phyloP scores from a whole-genome alignment of 2,797 vertebrate genomes.

The Peromyscus aztecus region DNA sequence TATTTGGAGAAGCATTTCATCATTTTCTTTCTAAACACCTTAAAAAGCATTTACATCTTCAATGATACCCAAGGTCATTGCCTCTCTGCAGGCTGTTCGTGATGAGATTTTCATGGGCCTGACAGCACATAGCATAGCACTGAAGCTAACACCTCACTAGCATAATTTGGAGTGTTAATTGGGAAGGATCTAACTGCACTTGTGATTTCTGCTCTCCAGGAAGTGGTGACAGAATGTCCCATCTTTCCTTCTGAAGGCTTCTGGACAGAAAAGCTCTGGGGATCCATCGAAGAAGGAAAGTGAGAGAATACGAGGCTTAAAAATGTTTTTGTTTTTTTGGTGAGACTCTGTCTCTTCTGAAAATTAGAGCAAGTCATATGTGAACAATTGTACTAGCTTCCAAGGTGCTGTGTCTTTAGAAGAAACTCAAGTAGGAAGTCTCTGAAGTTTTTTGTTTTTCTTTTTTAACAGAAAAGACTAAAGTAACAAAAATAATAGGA shows the following conservation, averaged over 20 bases:
- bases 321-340: background rate
- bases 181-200: conserved; percentile 74
- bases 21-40: conserved; percentile 73
- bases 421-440: background rate
- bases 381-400: background rate
- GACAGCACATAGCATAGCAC: conserved; percentile 66
- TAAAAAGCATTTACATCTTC: conserved; percentile 80
- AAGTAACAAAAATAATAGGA: background rate
- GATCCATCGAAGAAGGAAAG: background rate
- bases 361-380: conserved; percentile 19
- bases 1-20: conserved; percentile 63
- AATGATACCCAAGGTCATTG: conserved; percentile 77
- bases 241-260: conserved; percentile 18
- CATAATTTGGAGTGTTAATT: conserved; percentile 87
- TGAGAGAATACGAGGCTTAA: background rate
- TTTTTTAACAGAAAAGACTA: background rate
- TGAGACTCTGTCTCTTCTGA: background rate
- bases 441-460: background rate
- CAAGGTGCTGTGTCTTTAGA: background rate
- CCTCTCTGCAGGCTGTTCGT: conserved; percentile 76
- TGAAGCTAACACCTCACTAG: conserved; percentile 74
- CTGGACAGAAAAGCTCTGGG: background rate
- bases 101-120: conserved; percentile 75
- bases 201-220: conserved; percentile 73
- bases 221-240: background rate